Evolutionary conservation across 2,888 invertebrate species (phyloP), one percentile per base, ranked within the genome.

Genomic region (Disparrhopalites patrizii): DNA sequence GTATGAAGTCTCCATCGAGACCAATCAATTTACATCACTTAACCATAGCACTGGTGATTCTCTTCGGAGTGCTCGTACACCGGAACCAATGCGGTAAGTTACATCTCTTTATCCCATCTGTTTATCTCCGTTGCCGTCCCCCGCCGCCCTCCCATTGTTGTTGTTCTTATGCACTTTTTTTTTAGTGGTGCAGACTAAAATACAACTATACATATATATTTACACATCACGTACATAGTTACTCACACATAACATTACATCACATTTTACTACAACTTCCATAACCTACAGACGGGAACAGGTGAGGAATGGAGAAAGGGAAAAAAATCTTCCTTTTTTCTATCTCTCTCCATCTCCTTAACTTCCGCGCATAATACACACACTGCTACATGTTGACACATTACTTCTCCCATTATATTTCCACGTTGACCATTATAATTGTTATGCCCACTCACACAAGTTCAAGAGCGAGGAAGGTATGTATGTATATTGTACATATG

Each of bases 1-100:
- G 52, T 52, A 67, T 67, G 66, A 67, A 62, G 66, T 62, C 61
- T 66, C 66, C 66, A 62, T 66, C 62, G 66, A 62, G 66, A 62
- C 66, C 62, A 62, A 67, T 67, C 62, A 67, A 67, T 62, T 67
- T 54, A 56, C 62, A 62, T 58, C 66, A 62, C 51, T 62, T 67
- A 52, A 67, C 57, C 61, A 61, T 61, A 61, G 61, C 61, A 38
- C 52, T 61, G 33, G 31, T 61, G 33, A 51, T 67, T 64, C 67
- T 67, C 43, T 58, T 67, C 60, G 67, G 64, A 56, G 40, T 52
- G 58, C 64, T 60, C 60, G 64, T 64, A 51, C 56, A 66, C 63
- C 67, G 67, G 60, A 67, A 64, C 67, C 52, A 60, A 67, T 64
- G 67, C 47, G 67, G 67, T 67, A 61, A 67, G 64, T 58, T 52